Conservation (phyloP, 2,797 vertebrate genomes). For the Orestias chungarensis region DNA sequence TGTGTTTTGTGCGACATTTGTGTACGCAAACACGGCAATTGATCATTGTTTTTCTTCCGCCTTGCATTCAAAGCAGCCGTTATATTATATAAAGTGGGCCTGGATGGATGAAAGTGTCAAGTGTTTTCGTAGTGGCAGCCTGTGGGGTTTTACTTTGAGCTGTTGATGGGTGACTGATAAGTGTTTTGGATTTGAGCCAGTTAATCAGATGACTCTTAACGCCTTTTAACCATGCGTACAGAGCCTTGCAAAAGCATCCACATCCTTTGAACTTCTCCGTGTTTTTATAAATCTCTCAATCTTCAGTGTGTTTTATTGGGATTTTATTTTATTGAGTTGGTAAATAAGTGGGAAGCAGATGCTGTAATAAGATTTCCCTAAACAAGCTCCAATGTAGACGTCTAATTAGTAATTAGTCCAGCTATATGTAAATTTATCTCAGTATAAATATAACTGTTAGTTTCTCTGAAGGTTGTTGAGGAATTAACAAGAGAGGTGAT, state of each 20-base stretch:
- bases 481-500: not conserved
- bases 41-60: slow-evolving; percentile 50
- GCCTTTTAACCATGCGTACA: not conserved
- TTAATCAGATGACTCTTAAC: slow-evolving; percentile 38
- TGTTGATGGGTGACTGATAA: slow-evolving; percentile 31
- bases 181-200: slow-evolving; percentile 20
- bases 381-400: not conserved
- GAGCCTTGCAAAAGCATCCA: not conserved
- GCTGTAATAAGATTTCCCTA: not conserved
- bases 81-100: slow-evolving; percentile 36
- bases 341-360: not conserved
- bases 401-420: not conserved
- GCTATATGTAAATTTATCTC: not conserved
- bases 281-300: not conserved
- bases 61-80: slow-evolving; percentile 54
- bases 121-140: slow-evolving; percentile 52
- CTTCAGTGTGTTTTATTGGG: not conserved
- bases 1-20: slow-evolving; percentile 61
- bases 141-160: slow-evolving; percentile 26
- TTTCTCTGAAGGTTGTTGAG: not conserved
- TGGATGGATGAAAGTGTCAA: slow-evolving; percentile 53
- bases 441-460: not conserved
- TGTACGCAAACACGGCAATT: slow-evolving; percentile 59
- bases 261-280: not conserved
- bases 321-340: not conserved